phyloP scores from a whole-genome alignment of 2,797 vertebrate genomes.

The Percopsis omiscomaycus region DNA sequence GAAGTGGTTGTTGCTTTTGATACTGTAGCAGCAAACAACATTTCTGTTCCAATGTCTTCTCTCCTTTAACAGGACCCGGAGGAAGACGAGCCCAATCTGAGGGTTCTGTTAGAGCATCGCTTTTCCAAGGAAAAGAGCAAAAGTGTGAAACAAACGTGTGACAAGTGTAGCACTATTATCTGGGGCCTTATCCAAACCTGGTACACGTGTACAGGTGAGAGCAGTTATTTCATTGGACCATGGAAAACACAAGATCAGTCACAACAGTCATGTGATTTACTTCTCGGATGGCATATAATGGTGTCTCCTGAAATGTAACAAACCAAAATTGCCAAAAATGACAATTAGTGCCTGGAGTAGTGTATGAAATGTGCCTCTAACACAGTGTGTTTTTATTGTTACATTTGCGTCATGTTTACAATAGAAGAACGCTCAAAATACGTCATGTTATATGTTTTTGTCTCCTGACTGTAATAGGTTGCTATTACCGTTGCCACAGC shows the following conservation, averaged over 20 bases:
- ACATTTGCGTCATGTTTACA: too few relatives aligned
- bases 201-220: constrained; percentile 96
- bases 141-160: constrained; percentile 94
- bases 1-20: too few relatives aligned
- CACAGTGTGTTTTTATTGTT: too few relatives aligned
- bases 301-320: too few relatives aligned
- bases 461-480: constrained; percentile 75
- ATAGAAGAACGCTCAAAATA: neutral
- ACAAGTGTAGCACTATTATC: constrained; percentile 93
- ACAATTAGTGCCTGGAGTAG: too few relatives aligned
- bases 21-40: too few relatives aligned
- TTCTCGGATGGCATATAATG: too few relatives aligned
- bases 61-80: constrained; percentile 82
- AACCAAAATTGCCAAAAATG: too few relatives aligned
- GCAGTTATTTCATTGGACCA: neutral
- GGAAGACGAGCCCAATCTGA: constrained; percentile 92
- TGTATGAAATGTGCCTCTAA: too few relatives aligned
- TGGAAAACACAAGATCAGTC: too few relatives aligned
- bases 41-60: neutral
- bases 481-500: constrained; percentile 95
- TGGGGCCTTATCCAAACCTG: constrained; percentile 99
- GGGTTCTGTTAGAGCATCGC: constrained; percentile 89
- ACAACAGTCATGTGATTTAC: too few relatives aligned
- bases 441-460: neutral
- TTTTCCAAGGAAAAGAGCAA: constrained; percentile 99